Base-by-base conservation (phyloP, 2,888 invertebrate genomes). In the Chirona hameri region DNA sequence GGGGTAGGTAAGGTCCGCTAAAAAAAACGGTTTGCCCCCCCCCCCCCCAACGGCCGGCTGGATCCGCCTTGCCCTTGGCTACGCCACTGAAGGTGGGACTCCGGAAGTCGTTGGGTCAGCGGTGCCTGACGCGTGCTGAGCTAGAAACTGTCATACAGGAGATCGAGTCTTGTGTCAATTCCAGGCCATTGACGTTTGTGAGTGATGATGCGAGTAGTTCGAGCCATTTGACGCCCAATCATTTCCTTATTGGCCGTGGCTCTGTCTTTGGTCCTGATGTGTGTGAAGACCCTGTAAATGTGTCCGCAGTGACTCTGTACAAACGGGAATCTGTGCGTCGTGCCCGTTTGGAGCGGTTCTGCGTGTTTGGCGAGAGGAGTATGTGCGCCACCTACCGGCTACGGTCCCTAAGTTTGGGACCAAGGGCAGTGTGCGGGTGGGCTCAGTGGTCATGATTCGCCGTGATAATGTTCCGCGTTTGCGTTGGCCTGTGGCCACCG, bases 171-270 rank as follows among this genome's bases (percentile, higher is more conserved):
- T 81, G 80, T 57, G 76, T 83, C 10, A 83, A 83, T 1, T 83
- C 81, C 69, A 69, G 81, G 12, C 83, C 83, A 18, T 46, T 83
- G 46, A 76, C 83, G 9, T 83, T 83, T 65, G 83, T 83, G 29
- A 48, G 76, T 72, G 83, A 83, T 31, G 65, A 27, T 4, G 9
- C 29, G 24, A 55, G 27, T 48, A 81, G 81, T n/a, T 18, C 72
- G 10, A n/a, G 48, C 27, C 57, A 27, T 24, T 24, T 81, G 21
- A 83, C 83, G 15, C 83, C 81, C n/a, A 82, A 29, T 29, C 79
- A 83, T 15, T 81, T 83, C 15, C 39, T 83, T n/a, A 2, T 55
- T 29, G 82, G 83, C 57, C 57, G 1, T 24, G 24, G 7, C 24
- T 2, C 24, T 14, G 57, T 18, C 21, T 5, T 57, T 21, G 7